These are phyloP conservation scores for Caenorhabditis sulstoni DNA, from an alignment of 2,888 invertebrate species.

Conservation along the genomic window DNA sequence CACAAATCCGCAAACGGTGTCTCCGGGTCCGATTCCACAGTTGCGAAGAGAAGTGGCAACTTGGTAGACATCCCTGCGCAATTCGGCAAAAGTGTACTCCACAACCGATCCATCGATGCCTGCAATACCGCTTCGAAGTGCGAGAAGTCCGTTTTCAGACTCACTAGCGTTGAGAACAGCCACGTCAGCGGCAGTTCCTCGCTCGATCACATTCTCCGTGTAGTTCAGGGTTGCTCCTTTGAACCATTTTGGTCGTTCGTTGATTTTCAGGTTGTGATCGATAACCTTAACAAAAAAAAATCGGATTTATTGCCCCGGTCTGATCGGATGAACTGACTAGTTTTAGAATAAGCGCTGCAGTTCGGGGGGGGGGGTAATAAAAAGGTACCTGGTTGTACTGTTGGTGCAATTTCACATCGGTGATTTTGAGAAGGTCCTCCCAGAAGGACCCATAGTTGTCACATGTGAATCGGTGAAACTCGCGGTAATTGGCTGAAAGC, in stretches of 20 bases:
- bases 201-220: slow-evolving; percentile 82
- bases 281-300: slow-evolving; percentile 80
- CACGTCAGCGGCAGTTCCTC: slow-evolving; percentile 39
- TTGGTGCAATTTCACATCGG: slow-evolving; percentile 81
- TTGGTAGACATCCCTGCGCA: slow-evolving; percentile 73
- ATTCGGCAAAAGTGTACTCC: slow-evolving; percentile 62
- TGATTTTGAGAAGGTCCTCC: slow-evolving; percentile 82
- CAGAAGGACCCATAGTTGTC: slow-evolving; percentile 83
- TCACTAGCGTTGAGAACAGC: slow-evolving; percentile 60
- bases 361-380: neutral
- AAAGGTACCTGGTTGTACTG: slow-evolving; percentile 63
- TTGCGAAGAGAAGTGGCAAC: slow-evolving; percentile 67
- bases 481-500: slow-evolving; percentile 81
- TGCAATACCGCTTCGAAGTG: too few relatives aligned
- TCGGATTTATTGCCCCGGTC: too few relatives aligned
- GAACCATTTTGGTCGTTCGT: slow-evolving; percentile 84
- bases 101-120: slow-evolving; percentile 52
- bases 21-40: slow-evolving; percentile 79
- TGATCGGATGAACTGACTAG: too few relatives aligned
- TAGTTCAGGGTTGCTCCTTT: slow-evolving; percentile 83
- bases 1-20: slow-evolving; percentile 83
- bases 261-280: slow-evolving; percentile 81
- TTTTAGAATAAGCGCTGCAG: too few relatives aligned
- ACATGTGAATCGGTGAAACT: slow-evolving; percentile 83
- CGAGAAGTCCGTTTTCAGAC: neutral